Conservation (phyloP, 2,113 vertebrate species). For the Rhinichthys klamathensis region DNA sequence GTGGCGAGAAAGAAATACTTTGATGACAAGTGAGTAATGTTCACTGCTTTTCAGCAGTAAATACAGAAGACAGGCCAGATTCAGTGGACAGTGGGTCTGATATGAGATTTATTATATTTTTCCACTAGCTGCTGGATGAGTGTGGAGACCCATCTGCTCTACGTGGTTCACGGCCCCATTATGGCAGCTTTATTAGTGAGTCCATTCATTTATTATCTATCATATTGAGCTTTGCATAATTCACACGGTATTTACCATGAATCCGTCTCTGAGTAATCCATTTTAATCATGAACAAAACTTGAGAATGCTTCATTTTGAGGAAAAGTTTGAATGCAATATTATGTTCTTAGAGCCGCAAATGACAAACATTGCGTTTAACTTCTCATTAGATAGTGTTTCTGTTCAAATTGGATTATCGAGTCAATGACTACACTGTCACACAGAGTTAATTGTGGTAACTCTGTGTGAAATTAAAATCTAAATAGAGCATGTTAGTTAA, state of each 20-base stretch:
- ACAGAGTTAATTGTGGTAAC: slow-evolving; percentile 15
- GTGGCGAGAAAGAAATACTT: slow-evolving; percentile 90
- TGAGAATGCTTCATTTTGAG: neutral
- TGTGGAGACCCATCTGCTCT: slow-evolving; percentile 92
- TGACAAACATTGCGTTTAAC: neutral
- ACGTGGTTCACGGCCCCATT: slow-evolving; percentile 94
- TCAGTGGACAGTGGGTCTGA: slow-evolving; percentile 28
- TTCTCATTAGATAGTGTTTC: neutral
- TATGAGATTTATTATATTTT: slow-evolving; percentile 55
- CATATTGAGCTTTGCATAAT: neutral
- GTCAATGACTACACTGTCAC: neutral
- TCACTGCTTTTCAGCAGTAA: slow-evolving; percentile 61
- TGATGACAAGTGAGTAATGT: slow-evolving; percentile 93
- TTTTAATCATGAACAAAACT: neutral
- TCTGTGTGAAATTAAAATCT: slow-evolving; percentile 37
- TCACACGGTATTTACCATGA: neutral
- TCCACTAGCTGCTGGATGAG: slow-evolving; percentile 95
- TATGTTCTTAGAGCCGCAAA: neutral
- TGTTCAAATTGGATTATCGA: slow-evolving; percentile 6
- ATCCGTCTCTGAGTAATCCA: neutral
- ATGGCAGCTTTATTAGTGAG: slow-evolving; percentile 94
- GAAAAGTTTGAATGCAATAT: neutral
- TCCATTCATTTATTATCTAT: slow-evolving; percentile 22
- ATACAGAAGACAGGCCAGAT: slow-evolving; percentile 53
- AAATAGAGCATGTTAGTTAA: slow-evolving; percentile 32